phyloP scores from a whole-genome alignment of 23 tunicate species.

The Trididemnum miniatum region DNA sequence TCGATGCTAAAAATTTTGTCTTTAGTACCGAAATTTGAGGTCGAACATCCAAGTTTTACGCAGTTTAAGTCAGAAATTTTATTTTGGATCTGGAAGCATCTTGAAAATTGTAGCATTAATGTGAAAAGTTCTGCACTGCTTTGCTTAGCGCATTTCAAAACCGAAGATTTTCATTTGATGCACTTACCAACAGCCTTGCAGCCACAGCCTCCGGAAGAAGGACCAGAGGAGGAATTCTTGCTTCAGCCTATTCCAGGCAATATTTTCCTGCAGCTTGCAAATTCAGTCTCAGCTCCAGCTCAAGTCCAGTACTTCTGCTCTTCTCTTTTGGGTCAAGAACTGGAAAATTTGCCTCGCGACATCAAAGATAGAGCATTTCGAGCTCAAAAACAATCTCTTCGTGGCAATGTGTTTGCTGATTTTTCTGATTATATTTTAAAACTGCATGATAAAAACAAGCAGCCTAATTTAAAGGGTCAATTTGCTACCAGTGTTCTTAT shows the following conservation, averaged over 20 bases:
- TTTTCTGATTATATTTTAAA: constrained; percentile 40
- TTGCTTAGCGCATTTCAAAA: constrained; percentile 44
- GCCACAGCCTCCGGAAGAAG: constrained; percentile 31
- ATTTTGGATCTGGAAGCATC: constrained; percentile 39
- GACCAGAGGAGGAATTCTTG: constrained; percentile 21
- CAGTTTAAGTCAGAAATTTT: constrained; percentile 30
- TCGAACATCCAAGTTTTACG: neutral
- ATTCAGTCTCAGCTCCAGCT: neutral
- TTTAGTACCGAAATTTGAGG: constrained; percentile 30
- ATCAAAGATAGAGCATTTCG: constrained; percentile 65
- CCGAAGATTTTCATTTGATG: constrained; percentile 32
- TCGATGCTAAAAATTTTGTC: constrained; percentile 43
- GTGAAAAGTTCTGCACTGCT: constrained; percentile 31
- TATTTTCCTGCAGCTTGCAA: neutral
- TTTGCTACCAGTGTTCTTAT: constrained; percentile 49
- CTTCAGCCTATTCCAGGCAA: constrained; percentile 32
- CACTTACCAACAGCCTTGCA: constrained; percentile 39
- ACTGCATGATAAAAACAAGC: constrained; percentile 63
- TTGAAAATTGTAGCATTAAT: neutral
- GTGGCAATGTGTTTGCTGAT: constrained; percentile 26
- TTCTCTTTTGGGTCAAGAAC: constrained; percentile 45
- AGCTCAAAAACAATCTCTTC: constrained; percentile 27
- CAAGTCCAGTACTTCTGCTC: constrained; percentile 45
- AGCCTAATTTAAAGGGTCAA: constrained; percentile 55
- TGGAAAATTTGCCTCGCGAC: constrained; percentile 59